Evolutionary conservation across 2,888 invertebrate genomes (phyloP), one percentile per base, ranked within the genome.

Genomic region (Macrophya annulata): DNA sequence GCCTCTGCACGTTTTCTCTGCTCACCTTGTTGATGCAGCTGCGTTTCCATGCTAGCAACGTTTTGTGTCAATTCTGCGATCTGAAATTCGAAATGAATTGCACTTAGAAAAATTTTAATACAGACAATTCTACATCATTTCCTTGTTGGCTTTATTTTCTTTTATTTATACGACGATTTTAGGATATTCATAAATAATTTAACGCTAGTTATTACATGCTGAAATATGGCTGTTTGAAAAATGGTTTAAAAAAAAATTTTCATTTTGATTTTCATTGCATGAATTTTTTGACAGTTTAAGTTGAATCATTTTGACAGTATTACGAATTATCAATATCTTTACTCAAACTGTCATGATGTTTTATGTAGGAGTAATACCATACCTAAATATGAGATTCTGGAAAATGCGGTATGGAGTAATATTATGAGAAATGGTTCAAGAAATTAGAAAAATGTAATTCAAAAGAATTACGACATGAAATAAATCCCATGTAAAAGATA

Each of bases 21-120:
- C 68, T 95, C 95, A 85, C 94, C 94, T 84, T 95, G 93, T 88
- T 95, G 95, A 25, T 95, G 95, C 85, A 96, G 93, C 89, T 97
- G 96, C 4, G 94, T 94, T 93, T 97, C 96, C 88, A 97, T 93
- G 88, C 95, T 95, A 0, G 95, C 95, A 83, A 96, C 89, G 45
- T 88, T 92, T 79, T 92, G 91, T 31, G 91, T 94, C 79, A 94
- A 88, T 68, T 94, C 94, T 25, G 93, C 89, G 85, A 95, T 95
- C 94, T 95, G 88, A 15, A 87, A 87, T 76, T 25, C 43, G 84
- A 65, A 65, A 68, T 48, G 21, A 21, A 68, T 17, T 12, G 21
- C 4, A 2, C 12, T 48, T 71, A 12, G 17, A 76, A 55, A 59
- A 76, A n/a, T 25, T 59, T 0, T n/a, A 15, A 31, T 55, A 17